Base-by-base conservation (phyloP, 2,797 vertebrate genomes). In the Crotalus adamanteus region DNA sequence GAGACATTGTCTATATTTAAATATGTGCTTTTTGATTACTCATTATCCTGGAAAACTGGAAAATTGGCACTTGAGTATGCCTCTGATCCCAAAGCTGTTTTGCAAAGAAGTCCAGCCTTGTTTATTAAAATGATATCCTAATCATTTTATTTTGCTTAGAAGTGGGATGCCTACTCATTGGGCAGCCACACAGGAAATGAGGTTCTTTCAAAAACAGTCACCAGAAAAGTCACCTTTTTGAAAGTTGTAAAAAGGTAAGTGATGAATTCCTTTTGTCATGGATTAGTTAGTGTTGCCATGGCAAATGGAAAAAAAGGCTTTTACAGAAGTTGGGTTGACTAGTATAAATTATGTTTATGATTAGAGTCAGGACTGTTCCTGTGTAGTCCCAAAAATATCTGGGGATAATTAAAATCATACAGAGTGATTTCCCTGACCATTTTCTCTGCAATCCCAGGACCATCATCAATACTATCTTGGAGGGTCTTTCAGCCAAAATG, bases 1-100 rank as follows among this genome's bases (percentile, higher is more conserved):
- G 96, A 96, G 96, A 96, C 94, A 96, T 97, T 97, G 97, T 95
- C 96, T 96, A 93, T 93, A 90, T 93, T 96, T 97, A 73, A 94
- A 90, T 92, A 42, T 94, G 88, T 94, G 93, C 94, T 91, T 93
- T 97, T 94, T 92, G 63, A 95, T 96, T 94, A 95, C 93, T 96
- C 94, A 95, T 97, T 97, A 96, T 95, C 89, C 87, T 87, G 92
- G 91, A 91, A 94, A 0, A 0, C 69, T 93, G 91, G 86, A 94
- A 94, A 94, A 95, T 90, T 3, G 63, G 86, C 88, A 91, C 90
- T 96, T 96, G 90, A 93, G 89, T 92, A 93, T 94, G 86, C 93
- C 69, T 95, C 92, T 91, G 93, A 96, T 95, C 90, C 65, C 93
- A 95, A 95, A 28, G 85, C 28, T 87, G 94, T 94, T 92, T 92